Evolutionary conservation across 2,888 invertebrate genomes (phyloP), one percentile per base, ranked within the genome.

Genomic region (Dasysyrphus tricinctus): DNA sequence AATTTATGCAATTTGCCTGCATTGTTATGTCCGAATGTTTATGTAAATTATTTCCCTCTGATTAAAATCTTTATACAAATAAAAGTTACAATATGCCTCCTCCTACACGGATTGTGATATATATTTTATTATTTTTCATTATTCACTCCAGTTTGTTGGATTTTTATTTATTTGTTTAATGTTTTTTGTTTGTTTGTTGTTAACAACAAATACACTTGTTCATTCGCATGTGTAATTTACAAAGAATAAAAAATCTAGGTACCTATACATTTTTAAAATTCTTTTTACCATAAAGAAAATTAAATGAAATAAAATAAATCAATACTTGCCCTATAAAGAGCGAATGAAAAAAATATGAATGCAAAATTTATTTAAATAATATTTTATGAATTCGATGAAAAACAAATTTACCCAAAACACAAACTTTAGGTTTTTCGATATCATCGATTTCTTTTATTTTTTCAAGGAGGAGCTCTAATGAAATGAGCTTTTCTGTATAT

Each of bases 31-130:
- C 6, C 6, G 3, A 34, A 65, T 49, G 19, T 37, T 39, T 59
- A 39, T 59, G 39, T 59, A 59, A 59, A 59, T 59, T 59, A 59
- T 63, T 44, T 63, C 29, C n/a, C 54, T 5, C 39, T 14, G 61
- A 63, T 63, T 16, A 44, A 63, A 63, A 63, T 61, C 42, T 44
- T 42, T 44, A 29, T 44, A 12, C 6, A 63, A 44, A 63, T 24
- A 63, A 63, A 47, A 61, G 2, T 24, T 16, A 1, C 29, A 63
- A 12, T n/a, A 2, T 24, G 24, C 24, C 24, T 24, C 7, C 9
- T 57, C 16, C 3, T 16, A 19, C 37, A 24, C 19, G 14, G 8
- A 42, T 5, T 42, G 24, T 24, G 24, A 24, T 24, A 61, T 42
- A 19, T 19, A 61, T 61, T 24, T 19, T 39, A 39, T n/a, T n/a